phyloP scores from a whole-genome alignment of 2,113 vertebrate genomes.

The Albula goreensis region DNA sequence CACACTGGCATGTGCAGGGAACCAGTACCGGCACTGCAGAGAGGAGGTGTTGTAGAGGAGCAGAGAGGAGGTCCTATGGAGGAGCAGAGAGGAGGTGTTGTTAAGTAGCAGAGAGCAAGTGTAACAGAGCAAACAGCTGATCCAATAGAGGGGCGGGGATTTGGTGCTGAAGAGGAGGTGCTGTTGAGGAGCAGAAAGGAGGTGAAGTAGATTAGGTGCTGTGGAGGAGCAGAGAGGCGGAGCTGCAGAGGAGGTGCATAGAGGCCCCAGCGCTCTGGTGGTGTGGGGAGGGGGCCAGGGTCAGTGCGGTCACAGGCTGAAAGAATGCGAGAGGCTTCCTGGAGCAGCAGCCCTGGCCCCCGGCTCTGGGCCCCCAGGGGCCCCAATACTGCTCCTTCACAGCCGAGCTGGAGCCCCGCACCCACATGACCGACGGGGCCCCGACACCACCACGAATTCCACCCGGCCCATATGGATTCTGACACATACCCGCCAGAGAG shows the following conservation, averaged over 20 bases:
- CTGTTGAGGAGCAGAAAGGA: not conserved
- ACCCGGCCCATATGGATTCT: conserved; percentile 15
- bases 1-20: no score
- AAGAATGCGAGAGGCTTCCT: conserved; percentile 28
- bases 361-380: not conserved
- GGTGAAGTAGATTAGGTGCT: not conserved
- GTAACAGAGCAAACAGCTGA: no score
- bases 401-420: not conserved
- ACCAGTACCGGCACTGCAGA: no score
- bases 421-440: not conserved
- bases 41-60: no score
- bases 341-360: not conserved
- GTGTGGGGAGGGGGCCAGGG: conserved; percentile 16
- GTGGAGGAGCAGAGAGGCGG: not conserved
- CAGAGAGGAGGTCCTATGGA: not conserved
- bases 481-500: conserved; percentile 18
- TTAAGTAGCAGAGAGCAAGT: not conserved
- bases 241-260: not conserved
- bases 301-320: conserved; percentile 10
- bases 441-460: not conserved
- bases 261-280: not conserved
- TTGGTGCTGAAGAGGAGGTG: not conserved
- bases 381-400: conserved; percentile 18
- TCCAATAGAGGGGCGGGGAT: no score
- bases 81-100: not conserved